Evolutionary conservation across 2,888 invertebrate species (phyloP), one percentile per base, ranked within the genome.

Genomic region (Rhagonycha lutea): DNA sequence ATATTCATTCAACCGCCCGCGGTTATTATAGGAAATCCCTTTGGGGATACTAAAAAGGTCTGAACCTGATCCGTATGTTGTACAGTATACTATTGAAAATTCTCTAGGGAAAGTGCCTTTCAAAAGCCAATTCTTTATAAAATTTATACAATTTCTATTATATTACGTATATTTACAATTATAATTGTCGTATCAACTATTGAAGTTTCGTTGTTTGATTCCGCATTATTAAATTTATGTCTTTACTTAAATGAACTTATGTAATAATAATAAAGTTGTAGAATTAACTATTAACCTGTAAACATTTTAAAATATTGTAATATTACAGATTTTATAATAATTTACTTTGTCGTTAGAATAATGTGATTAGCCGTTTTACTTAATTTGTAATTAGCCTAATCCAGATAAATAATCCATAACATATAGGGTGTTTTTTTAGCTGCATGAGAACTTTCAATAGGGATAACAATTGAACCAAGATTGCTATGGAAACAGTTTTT

Each of bases 31-130:
- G 75, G 68, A 69, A 62, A 72, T 60, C 69, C 72, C 71, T 72
- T 63, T 68, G 26, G 75, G 69, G 72, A 63, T 68, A 71, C 63
- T 75, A 70, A 75, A 75, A 75, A 72, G 75, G 72, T 69, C 75
- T 71, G 29, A 63, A 69, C 47, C 74, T 61, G 63, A 65, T 65
- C 63, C 63, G 63, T 65, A 65, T 65, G 63, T 65, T 65, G 63
- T 65, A 65, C 63, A 47, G 47, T 47, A 47, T 47, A 65, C 63
- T 65, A 65, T 65, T 65, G 63, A 26, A n/a, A 24, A 65, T 23
- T 26, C 63, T 65, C 63, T 14, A n/a, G 63, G 63, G 63, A 65
- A 18, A 14, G 63, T 26, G 63, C 26, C 63, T 65, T 65, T 65
- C 63, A 65, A 65, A 65, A 65, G 63, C 63, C 63, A 65, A 65